Conservation (phyloP, 1,140 invertebrate genomes). For the Maconellicoccus hirsutus region DNA sequence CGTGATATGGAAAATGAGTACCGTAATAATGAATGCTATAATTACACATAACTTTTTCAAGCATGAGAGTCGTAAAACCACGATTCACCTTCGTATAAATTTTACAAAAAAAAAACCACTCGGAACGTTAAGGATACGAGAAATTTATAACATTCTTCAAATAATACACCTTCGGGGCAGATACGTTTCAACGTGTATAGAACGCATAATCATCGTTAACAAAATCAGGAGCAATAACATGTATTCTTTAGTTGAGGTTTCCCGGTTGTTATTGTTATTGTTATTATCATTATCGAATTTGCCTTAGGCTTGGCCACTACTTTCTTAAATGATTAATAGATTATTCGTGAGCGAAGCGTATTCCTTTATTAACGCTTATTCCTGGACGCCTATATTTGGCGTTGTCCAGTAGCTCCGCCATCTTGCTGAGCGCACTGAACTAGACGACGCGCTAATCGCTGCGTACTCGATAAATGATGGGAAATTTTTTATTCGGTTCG, state of each 20-base stretch:
- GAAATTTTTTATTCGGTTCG: neutral
- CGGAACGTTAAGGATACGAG: too few relatives aligned
- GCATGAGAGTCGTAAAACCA: too few relatives aligned
- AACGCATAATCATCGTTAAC: neutral
- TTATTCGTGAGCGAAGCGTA: constrained; percentile 7
- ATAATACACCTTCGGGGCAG: neutral
- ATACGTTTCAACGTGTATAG: neutral
- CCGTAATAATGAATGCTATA: too few relatives aligned
- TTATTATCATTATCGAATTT: constrained; percentile 6
- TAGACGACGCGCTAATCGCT: neutral
- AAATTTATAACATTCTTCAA: neutral
- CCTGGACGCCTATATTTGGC: constrained; percentile 1
- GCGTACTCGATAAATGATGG: neutral
- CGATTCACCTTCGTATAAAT: too few relatives aligned
- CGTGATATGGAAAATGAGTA: too few relatives aligned
- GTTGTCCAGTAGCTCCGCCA: neutral
- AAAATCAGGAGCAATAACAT: constrained; percentile 9
- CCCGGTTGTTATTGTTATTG: neutral
- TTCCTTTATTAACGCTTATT: neutral
- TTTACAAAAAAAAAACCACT: too few relatives aligned
- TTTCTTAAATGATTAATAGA: neutral
- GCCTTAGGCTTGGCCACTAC: neutral
- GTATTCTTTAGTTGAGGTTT: neutral
- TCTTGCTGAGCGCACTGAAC: neutral
- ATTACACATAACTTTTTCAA: too few relatives aligned